phyloP scores from a whole-genome alignment of 2,113 vertebrate species.

The Syngnathus floridae region DNA sequence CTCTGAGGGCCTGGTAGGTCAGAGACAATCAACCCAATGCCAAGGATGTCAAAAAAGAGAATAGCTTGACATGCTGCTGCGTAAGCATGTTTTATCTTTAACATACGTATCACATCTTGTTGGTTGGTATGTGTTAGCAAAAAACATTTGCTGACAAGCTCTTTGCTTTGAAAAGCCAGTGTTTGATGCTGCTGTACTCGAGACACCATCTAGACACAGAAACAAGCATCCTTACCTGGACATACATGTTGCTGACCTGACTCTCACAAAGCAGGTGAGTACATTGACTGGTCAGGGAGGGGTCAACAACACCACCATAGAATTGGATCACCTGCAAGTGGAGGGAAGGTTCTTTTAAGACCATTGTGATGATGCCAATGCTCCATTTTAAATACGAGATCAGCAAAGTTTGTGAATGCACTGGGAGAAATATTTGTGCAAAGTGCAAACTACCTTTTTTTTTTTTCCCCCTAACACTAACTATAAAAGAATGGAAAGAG shows the following conservation, averaged over 20 bases:
- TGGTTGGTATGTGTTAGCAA: not conserved
- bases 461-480: too few species aligned
- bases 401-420: too few species aligned
- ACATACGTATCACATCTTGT: not conserved
- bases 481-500: too few species aligned
- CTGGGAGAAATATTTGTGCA: too few species aligned
- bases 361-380: too few species aligned
- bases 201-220: not conserved
- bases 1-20: conserved; percentile 77
- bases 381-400: too few species aligned
- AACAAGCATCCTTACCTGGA: conserved; percentile 78
- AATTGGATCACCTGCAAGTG: conserved; percentile 83
- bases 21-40: not conserved
- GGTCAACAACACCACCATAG: conserved; percentile 86
- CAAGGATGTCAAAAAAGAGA: not conserved
- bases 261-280: conserved; percentile 97
- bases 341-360: not conserved
- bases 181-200: not conserved
- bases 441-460: too few species aligned
- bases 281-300: conserved; percentile 80
- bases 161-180: not conserved
- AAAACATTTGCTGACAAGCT: not conserved
- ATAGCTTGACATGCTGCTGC: not conserved
- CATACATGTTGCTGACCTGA: conserved; percentile 90
- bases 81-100: not conserved